phyloP scores from a whole-genome alignment of 1,140 invertebrate genomes.

The Trichomalopsis sarcophagae region DNA sequence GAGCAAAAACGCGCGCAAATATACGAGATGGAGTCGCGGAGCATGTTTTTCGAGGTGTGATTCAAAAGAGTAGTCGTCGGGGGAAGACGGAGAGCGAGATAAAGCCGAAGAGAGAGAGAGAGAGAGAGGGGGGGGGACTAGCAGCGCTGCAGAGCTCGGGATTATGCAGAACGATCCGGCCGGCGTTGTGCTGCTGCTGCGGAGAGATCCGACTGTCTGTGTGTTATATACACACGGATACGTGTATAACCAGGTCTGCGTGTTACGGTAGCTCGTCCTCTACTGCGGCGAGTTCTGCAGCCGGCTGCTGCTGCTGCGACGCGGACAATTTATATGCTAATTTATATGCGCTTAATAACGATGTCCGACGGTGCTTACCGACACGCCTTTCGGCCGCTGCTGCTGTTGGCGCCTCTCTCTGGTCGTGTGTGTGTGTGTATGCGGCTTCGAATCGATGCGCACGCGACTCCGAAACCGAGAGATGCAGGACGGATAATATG shows the following conservation, averaged over 20 bases:
- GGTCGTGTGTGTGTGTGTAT: background rate
- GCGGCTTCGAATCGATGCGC: constrained; percentile 33
- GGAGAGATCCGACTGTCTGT: constrained; percentile 39
- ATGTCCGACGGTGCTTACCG: constrained; percentile 73
- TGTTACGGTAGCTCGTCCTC: constrained; percentile 33
- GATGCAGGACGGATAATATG: constrained; percentile 1
- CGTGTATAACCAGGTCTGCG: constrained; percentile 40
- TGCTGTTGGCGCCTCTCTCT: constrained; percentile 60
- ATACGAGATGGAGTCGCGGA: background rate
- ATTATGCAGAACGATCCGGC: constrained; percentile 68
- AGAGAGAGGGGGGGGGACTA: constrained; percentile 6
- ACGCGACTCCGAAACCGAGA: background rate
- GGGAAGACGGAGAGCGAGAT: constrained; percentile 5
- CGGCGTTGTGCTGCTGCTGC: constrained; percentile 53
- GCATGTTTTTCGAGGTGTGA: constrained; percentile 20
- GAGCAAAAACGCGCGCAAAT: constrained; percentile 5
- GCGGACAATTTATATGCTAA: constrained; percentile 75
- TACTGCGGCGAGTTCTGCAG: constrained; percentile 39
- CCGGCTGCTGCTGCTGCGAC: constrained; percentile 47
- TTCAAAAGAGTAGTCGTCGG: constrained; percentile 28
- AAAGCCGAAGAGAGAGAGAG: background rate
- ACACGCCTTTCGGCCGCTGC: constrained; percentile 66
- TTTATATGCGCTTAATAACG: constrained; percentile 76
- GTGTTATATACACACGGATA: background rate
- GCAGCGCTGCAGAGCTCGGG: constrained; percentile 55